phyloP scores from a whole-genome alignment of 92 coral and sea anemone species.

The Porites divaricata region DNA sequence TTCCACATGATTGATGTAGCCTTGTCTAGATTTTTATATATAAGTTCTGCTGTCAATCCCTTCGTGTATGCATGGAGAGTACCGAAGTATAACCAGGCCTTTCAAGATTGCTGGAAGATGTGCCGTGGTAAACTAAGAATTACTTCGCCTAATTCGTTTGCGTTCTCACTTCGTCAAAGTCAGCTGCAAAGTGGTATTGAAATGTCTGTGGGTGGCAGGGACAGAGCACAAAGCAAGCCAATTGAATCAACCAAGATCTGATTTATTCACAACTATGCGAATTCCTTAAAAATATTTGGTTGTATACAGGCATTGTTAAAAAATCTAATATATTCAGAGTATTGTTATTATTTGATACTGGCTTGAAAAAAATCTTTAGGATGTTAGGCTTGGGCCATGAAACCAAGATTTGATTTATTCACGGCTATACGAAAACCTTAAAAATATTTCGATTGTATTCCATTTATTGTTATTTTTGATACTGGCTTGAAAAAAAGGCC shows the following conservation, averaged over 20 bases:
- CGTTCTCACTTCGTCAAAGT: not conserved
- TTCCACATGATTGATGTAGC: slow-evolving; percentile 25
- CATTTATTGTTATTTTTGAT: no score
- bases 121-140: not conserved
- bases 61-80: slow-evolving; percentile 44
- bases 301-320: not conserved
- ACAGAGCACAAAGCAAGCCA: not conserved
- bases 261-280: no score
- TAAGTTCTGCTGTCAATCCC: slow-evolving; percentile 52
- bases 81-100: slow-evolving; percentile 39
- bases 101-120: slow-evolving; percentile 19
- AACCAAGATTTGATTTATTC: no score
- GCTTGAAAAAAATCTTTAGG: no score
- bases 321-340: no score
- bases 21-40: slow-evolving; percentile 21
- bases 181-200: not conserved
- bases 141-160: not conserved
- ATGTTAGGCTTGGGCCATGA: no score
- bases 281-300: no score
- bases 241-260: slow-evolving; percentile 15
- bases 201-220: not conserved
- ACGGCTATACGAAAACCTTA: no score
- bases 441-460: no score
- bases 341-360: no score
- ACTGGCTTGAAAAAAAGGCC: no score